A percentile compares a stretch with the other conserved stretches of the same genome.
Conservation (phyloP, 2,888 invertebrate species). For the Phalera bucephala region DNA sequence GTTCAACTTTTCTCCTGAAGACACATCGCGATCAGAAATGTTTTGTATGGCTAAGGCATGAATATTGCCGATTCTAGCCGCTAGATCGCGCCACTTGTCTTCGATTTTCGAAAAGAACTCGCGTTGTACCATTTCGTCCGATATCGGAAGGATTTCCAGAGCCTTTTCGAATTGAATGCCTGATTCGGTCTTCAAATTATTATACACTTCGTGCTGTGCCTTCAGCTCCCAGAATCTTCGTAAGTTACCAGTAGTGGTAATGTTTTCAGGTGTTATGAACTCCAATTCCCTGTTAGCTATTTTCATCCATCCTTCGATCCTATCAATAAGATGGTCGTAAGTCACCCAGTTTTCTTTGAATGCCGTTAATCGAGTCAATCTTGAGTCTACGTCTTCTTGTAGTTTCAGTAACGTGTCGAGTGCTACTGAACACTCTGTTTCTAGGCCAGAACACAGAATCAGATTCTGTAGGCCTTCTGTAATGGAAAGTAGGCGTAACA, state of each 20-base stretch:
- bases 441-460: constrained; percentile 88
- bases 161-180: constrained; percentile 89
- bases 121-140: constrained; percentile 92
- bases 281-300: constrained; percentile 88
- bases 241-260: constrained; percentile 87
- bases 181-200: constrained; percentile 88
- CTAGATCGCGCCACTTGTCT: constrained; percentile 88
- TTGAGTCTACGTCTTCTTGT: constrained; percentile 89
- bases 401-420: constrained; percentile 88
- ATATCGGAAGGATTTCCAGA: constrained; percentile 89
- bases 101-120: constrained; percentile 90
- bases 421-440: constrained; percentile 88
- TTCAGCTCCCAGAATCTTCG: constrained; percentile 95
- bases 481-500: constrained; percentile 87
- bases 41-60: constrained; percentile 87
- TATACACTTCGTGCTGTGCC: constrained; percentile 93
- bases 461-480: constrained; percentile 89
- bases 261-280: constrained; percentile 85
- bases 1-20: constrained; percentile 88
- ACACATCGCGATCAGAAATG: constrained; percentile 88
- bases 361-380: constrained; percentile 86
- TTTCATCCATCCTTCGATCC: constrained; percentile 90
- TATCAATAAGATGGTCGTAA: constrained; percentile 88
- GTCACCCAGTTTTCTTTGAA: constrained; percentile 91
- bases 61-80: constrained; percentile 85